Conservation (phyloP, 2,113 vertebrate genomes). For the Actenoides lindsayi region DNA sequence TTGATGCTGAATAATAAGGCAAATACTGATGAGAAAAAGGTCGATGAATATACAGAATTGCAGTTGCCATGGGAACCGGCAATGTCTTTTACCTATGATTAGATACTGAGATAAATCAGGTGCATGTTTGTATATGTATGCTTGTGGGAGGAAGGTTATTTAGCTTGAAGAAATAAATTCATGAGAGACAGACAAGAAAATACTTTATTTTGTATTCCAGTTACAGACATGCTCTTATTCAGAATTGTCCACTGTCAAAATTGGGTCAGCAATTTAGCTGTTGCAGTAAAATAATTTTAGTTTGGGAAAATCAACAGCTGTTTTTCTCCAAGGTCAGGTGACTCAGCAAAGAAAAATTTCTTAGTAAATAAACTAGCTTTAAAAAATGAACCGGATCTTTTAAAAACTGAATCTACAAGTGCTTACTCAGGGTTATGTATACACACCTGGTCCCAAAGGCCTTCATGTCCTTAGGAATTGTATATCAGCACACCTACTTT, state of each 20-base stretch:
- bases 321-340: background rate
- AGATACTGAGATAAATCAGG: slow-evolving; percentile 43
- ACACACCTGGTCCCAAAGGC: background rate
- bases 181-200: background rate
- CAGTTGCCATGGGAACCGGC: slow-evolving; percentile 65
- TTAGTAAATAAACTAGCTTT: background rate
- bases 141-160: background rate
- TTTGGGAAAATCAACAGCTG: background rate
- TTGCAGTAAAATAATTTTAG: background rate
- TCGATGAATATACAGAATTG: slow-evolving; percentile 51
- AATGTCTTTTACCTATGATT: slow-evolving; percentile 51
- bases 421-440: background rate
- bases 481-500: background rate
- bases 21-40: slow-evolving; percentile 33
- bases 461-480: background rate
- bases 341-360: background rate
- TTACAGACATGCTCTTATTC: background rate
- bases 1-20: slow-evolving; percentile 44
- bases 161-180: background rate
- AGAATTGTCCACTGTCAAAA: background rate
- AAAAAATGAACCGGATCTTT: background rate
- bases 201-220: background rate
- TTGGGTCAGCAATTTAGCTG: background rate
- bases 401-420: background rate
- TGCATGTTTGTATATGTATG: background rate